Percentiles rank a stretch among this genome's conserved stretches.
These are phyloP conservation scores for Antheraea mylitta DNA, from an alignment of 1,140 invertebrate genomes.

Conservation along the genomic window DNA sequence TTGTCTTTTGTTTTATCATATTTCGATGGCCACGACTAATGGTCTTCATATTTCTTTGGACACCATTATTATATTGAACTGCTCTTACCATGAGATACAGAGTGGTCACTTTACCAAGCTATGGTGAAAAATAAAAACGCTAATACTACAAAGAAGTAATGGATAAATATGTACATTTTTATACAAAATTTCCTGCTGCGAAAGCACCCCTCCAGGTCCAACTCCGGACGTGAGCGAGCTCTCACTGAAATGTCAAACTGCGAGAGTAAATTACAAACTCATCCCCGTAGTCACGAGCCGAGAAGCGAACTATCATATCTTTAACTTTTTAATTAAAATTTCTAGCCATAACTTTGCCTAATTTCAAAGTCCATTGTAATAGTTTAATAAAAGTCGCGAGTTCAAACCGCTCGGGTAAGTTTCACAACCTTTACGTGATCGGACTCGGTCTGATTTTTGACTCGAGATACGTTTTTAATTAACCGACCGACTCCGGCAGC, in stretches of 20 bases:
- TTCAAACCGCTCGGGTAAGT: not conserved
- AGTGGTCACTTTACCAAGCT: too few species aligned
- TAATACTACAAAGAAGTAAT: too few species aligned
- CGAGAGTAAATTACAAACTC: not conserved
- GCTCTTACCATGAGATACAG: too few species aligned
- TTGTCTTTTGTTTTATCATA: too few species aligned
- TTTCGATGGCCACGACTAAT: too few species aligned
- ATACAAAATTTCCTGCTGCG: too few species aligned
- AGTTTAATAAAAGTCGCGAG: conserved; percentile 3
- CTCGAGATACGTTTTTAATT: conserved; percentile 29
- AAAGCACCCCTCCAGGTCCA: too few species aligned
- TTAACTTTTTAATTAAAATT: conserved; percentile 14
- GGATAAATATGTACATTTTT: too few species aligned
- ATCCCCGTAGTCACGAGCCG: not conserved
- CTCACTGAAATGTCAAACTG: not conserved
- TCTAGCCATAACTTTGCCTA: conserved; percentile 3
- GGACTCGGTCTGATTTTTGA: conserved; percentile 22
- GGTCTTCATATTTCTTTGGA: too few species aligned
- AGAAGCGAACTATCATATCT: not conserved
- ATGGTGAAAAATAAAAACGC: too few species aligned
- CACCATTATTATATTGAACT: too few species aligned
- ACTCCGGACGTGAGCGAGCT: too few species aligned
- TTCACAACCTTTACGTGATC: conserved; percentile 10
- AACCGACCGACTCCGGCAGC: conserved; percentile 9
- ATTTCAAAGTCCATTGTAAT: conserved; percentile 1